These are phyloP conservation scores for Periophthalmus modestus DNA, from an alignment of 2,113 vertebrate species.

Conservation along the genomic window DNA sequence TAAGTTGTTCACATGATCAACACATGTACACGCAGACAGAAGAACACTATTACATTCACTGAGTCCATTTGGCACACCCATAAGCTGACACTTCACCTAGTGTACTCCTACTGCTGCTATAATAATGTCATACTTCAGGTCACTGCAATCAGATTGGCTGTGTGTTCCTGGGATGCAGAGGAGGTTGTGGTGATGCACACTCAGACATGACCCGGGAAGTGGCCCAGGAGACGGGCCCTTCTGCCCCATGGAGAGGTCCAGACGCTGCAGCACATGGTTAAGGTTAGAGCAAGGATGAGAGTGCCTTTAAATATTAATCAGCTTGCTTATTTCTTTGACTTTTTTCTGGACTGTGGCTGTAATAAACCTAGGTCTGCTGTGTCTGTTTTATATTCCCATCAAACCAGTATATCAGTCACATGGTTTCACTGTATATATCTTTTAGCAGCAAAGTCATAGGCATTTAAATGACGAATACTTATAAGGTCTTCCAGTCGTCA, in stretches of 20 bases:
- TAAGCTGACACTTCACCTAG: not conserved
- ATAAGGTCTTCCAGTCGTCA: too few relatives aligned
- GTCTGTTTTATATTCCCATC: too few relatives aligned
- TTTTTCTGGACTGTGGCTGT: not conserved
- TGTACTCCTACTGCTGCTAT: not conserved
- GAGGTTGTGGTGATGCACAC: not conserved
- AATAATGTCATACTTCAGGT: not conserved
- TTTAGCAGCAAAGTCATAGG: not conserved
- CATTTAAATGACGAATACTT: not conserved
- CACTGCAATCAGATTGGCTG: not conserved
- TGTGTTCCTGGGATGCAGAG: not conserved
- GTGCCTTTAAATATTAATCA: constrained; percentile 8
- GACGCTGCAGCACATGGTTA: constrained; percentile 1
- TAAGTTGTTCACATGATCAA: too few relatives aligned
- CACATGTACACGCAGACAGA: too few relatives aligned
- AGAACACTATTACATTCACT: too few relatives aligned
- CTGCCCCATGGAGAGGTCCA: not conserved
- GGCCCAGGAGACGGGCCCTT: not conserved
- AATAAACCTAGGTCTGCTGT: not conserved
- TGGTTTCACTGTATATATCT: too few relatives aligned
- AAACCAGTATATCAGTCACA: too few relatives aligned
- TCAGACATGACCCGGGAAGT: not conserved
- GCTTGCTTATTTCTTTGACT: not conserved
- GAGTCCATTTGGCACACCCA: not conserved
- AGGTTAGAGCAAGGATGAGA: not conserved